Evolutionary conservation across 2,797 vertebrate genomes (phyloP).

Genomic region (Hafferia zeledoni): DNA sequence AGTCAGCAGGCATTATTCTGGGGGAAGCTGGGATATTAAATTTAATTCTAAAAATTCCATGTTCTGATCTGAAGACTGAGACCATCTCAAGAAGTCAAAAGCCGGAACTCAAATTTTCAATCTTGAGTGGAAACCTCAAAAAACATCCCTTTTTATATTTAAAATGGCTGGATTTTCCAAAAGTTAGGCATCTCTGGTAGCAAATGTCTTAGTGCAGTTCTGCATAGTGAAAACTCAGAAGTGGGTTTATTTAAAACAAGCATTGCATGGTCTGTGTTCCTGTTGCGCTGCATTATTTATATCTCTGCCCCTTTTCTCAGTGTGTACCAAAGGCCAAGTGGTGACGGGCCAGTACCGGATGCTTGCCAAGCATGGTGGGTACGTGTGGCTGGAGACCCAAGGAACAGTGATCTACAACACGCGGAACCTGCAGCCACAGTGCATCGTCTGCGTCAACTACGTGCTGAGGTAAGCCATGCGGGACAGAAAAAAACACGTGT

Average conservation of each 20-base stretch:
- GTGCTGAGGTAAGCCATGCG: conserved; percentile 87
- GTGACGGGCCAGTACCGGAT: conserved; percentile 93
- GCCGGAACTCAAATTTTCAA: neutral
- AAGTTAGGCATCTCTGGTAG: neutral
- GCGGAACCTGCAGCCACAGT: conserved; percentile 96
- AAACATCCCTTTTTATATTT: neutral
- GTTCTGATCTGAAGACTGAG: neutral
- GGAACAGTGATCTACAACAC: conserved; percentile 96
- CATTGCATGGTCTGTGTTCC: neutral
- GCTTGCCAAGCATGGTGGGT: conserved; percentile 95
- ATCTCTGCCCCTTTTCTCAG: conserved; percentile 69
- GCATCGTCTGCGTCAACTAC: conserved; percentile 95
- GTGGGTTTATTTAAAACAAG: neutral
- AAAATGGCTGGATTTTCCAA: neutral
- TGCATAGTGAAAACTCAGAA: neutral
- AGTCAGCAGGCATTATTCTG: neutral
- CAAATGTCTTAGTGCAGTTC: neutral
- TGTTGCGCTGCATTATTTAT: neutral
- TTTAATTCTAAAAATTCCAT: neutral
- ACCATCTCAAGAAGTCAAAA: neutral
- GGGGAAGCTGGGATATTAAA: neutral
- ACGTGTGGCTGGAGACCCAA: conserved; percentile 96
- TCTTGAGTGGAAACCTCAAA: neutral
- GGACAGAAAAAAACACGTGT: neutral
- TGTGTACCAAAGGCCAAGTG: conserved; percentile 95